Evolutionary conservation across 2,113 vertebrate genomes (phyloP).

Genomic region (Lepus europaeus): DNA sequence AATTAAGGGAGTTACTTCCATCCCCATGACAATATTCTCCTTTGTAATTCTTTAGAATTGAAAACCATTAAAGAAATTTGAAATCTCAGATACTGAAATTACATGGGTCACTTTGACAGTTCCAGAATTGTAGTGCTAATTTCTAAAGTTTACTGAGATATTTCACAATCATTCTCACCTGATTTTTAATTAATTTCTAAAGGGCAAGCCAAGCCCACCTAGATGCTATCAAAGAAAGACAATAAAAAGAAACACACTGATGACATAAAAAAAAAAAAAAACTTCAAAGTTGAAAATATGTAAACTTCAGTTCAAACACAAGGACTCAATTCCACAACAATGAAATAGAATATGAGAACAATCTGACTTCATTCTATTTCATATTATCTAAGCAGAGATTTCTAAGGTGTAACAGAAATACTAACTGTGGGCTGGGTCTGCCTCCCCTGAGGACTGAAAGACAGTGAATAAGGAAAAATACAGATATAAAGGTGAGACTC

Average conservation of each 20-base stretch:
- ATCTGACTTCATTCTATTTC: neutral
- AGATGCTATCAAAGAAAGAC: neutral
- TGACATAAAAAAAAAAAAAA: neutral
- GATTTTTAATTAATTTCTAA: neutral
- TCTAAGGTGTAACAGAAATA: neutral
- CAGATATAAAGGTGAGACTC: neutral
- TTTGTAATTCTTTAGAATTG: neutral
- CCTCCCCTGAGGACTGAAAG: neutral
- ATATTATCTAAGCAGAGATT: neutral
- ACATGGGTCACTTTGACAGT: neutral
- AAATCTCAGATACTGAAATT: constrained; percentile 25
- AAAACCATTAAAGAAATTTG: neutral
- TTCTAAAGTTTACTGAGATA: constrained; percentile 1
- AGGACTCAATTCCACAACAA: constrained; percentile 19
- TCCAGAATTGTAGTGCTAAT: neutral
- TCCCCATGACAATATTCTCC: neutral
- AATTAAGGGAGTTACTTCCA: neutral
- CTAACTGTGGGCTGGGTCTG: neutral
- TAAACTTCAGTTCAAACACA: constrained; percentile 1
- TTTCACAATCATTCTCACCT: constrained; percentile 12
- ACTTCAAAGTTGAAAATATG: neutral
- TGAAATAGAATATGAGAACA: neutral
- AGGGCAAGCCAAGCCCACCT: neutral
- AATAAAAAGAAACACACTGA: neutral
- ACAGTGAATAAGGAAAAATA: neutral